phyloP scores from a whole-genome alignment of 1,140 invertebrate species.

The Druon quercuslanigerum region DNA sequence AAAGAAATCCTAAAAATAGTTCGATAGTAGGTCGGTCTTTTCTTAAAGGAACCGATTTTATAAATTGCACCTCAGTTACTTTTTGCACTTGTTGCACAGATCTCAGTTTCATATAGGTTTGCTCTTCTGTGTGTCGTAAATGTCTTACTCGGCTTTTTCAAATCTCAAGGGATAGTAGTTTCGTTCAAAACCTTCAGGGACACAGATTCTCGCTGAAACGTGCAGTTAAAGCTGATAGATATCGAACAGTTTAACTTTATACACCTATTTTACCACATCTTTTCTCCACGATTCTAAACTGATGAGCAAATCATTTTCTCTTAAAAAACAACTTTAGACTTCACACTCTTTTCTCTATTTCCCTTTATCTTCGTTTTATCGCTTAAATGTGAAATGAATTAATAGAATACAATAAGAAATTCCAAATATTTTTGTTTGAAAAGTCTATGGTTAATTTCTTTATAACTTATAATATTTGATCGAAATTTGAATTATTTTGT shows the following conservation, averaged over 20 bases:
- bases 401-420: no score
- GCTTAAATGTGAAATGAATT: no score
- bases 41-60: slow-evolving; percentile 29
- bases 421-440: no score
- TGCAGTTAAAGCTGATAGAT: slow-evolving; percentile 10
- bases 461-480: no score
- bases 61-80: slow-evolving; percentile 16
- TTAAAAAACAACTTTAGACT: background rate
- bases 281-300: background rate
- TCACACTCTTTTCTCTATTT: no score
- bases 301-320: background rate
- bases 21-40: background rate
- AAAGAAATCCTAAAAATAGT: background rate
- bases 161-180: slow-evolving; percentile 9
- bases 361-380: no score
- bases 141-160: slow-evolving; percentile 17
- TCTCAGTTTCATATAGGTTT: slow-evolving; percentile 13
- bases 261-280: background rate
- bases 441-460: no score
- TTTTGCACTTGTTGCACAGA: slow-evolving; percentile 23
- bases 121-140: slow-evolving; percentile 9
- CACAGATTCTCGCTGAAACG: slow-evolving; percentile 4
- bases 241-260: background rate
- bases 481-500: no score
- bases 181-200: background rate